Evolutionary conservation across 2,113 vertebrate species (phyloP), one percentile per base, ranked within the genome.

Genomic region (Hypanus sabinus): DNA sequence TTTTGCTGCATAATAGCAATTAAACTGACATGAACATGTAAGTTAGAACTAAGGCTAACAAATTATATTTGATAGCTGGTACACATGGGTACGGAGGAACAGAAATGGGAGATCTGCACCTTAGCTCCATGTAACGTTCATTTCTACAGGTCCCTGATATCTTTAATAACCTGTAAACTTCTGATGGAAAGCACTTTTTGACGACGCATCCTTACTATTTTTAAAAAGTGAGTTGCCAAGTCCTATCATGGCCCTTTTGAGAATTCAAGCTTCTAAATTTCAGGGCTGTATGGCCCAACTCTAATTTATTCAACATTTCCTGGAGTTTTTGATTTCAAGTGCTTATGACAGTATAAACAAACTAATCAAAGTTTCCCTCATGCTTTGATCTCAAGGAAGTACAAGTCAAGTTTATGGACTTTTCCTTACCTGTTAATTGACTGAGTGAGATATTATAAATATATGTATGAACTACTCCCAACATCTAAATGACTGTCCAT

Each of bases 1-100:
- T 10, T 73, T 92, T 36, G 36, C 68, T 38, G 46, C 68, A 93
- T 11, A 93, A 73, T 0, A 55, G 68, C 70, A 46, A 93, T 73
- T 73, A 93, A 93, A 73, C 91, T 12, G 24, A 93, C 88, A 91
- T 36, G 30, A 93, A 73, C 36, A 73, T 30, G 70, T 20, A 73
- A 93, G 91, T 46, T 24, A 30, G 91, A 73, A 75, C 68, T 93
- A 46, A 55, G 68, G 68, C 5, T 14, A 46, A 33, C 14, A 33
- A 90, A 68, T 33, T 90, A 90, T 20, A 33, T 33, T 33, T 88
- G 85, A 88, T 65, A 20, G 60, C 85, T 65, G 30, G 60, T 68
- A 33, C 85, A n/a, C 27, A 14, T n/a, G 6, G 22, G 14, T 1
- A 73, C 18, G 1, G 2, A 3, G 16, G 60, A 65, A 65, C 30